These are phyloP conservation scores for Nixonia krombeini DNA, from an alignment of 1,140 invertebrate genomes.

Conservation along the genomic window DNA sequence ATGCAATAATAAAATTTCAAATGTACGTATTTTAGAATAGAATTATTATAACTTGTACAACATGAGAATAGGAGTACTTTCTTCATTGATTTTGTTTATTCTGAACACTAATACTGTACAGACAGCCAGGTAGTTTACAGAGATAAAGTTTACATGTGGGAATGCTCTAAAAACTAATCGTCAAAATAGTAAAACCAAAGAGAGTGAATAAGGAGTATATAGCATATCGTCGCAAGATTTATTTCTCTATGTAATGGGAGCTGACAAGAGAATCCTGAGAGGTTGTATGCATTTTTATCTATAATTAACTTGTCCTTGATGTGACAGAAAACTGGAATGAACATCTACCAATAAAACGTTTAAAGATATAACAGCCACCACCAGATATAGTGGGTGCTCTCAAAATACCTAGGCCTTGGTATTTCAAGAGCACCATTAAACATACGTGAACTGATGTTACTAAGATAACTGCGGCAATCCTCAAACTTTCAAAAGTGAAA, in stretches of 20 bases:
- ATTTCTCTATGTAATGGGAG: constrained; percentile 54
- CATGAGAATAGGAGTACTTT: too few species aligned
- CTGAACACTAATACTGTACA: constrained; percentile 67
- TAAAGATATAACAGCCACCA: constrained; percentile 59
- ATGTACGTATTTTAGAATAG: too few species aligned
- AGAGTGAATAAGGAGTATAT: too few species aligned
- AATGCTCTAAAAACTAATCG: not conserved
- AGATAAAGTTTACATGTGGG: constrained; percentile 47
- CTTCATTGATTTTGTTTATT: constrained; percentile 56
- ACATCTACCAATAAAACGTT: constrained; percentile 57
- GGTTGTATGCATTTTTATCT: constrained; percentile 49
- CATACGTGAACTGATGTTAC: constrained; percentile 33
- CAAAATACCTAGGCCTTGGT: constrained; percentile 59
- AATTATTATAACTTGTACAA: too few species aligned
- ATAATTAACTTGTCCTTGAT: constrained; percentile 55
- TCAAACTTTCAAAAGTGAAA: constrained; percentile 50
- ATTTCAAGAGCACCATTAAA: constrained; percentile 36
- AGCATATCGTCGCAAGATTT: constrained; percentile 59
- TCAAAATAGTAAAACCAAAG: too few species aligned
- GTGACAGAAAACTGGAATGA: constrained; percentile 65
- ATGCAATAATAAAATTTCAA: too few species aligned
- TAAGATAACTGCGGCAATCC: constrained; percentile 53
- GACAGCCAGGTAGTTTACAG: constrained; percentile 56
- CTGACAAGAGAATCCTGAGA: constrained; percentile 52
- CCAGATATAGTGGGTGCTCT: constrained; percentile 42